phyloP scores from a whole-genome alignment of 2,888 invertebrate genomes.

The Cephus nigrinus region DNA sequence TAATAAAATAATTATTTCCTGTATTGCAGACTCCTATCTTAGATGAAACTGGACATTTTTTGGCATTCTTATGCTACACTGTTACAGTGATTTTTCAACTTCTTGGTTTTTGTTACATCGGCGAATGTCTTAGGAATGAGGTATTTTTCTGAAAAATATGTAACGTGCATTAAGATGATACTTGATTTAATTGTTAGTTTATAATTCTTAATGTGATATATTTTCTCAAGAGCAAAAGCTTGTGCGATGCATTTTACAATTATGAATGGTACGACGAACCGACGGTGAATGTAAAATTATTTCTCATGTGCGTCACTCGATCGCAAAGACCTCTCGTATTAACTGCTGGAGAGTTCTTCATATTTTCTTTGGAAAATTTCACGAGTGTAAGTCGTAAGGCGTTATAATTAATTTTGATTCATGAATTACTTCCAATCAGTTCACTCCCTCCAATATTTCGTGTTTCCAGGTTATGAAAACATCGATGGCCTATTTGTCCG shows the following conservation, averaged over 20 bases:
- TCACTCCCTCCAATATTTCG: neutral
- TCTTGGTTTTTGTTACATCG: slow-evolving; percentile 35
- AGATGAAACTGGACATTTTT: slow-evolving; percentile 1
- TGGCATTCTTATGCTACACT: slow-evolving; percentile 16
- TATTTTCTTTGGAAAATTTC: slow-evolving; percentile 67
- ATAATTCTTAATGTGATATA: neutral
- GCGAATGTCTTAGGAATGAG: slow-evolving; percentile 35
- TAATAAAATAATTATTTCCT: no score
- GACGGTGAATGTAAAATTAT: slow-evolving; percentile 56
- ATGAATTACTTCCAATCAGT: neutral
- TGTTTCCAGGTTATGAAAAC: slow-evolving; percentile 16
- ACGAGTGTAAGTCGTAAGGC: slow-evolving; percentile 62
- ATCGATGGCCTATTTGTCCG: slow-evolving; percentile 14
- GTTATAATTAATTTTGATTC: no score
- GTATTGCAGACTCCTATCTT: no score
- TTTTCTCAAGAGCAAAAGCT: slow-evolving; percentile 61
- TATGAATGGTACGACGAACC: slow-evolving; percentile 65
- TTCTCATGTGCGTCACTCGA: slow-evolving; percentile 67
- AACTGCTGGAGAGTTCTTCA: slow-evolving; percentile 69
- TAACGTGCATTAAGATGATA: no score
- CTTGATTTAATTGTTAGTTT: no score
- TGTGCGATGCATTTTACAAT: slow-evolving; percentile 67
- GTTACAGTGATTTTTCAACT: slow-evolving; percentile 28
- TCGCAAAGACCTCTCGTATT: slow-evolving; percentile 67
- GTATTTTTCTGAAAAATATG: slow-evolving; percentile 8